These are phyloP conservation scores for Serilophus lunatus DNA, from an alignment of 2,113 vertebrate genomes.

Conservation along the genomic window DNA sequence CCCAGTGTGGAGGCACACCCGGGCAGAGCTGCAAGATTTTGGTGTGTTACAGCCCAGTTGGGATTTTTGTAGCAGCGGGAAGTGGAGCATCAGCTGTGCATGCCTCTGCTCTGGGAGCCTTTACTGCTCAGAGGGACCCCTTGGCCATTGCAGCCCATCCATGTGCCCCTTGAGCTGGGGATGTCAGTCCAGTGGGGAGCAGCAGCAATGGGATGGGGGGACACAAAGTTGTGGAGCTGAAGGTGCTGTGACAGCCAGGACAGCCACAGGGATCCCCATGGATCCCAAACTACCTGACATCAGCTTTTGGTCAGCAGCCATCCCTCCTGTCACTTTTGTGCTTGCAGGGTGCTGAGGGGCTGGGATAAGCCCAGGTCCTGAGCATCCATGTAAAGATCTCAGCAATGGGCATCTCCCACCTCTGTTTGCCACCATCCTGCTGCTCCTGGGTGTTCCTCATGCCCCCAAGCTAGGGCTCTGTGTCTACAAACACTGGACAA, in stretches of 20 bases:
- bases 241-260: background rate
- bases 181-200: background rate
- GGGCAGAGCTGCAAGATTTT: background rate
- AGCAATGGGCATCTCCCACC: background rate
- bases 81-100: accelerated
- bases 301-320: background rate
- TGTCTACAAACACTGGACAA: background rate
- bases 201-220: background rate
- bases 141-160: accelerated
- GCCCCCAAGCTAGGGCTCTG: accelerated
- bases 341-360: background rate
- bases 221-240: background rate
- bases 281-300: accelerated
- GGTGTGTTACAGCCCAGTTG: background rate
- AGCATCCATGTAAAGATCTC: background rate
- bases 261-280: accelerated
- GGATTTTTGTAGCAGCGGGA: background rate
- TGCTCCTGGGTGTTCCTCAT: background rate
- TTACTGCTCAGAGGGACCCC: background rate
- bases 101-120: background rate
- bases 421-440: background rate
- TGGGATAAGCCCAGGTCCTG: background rate
- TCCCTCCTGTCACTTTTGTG: background rate
- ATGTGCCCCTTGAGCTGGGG: accelerated
- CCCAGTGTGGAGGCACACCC: background rate